Base-by-base conservation (phyloP, 2,888 invertebrate species). In the Serrognathus titanus region DNA sequence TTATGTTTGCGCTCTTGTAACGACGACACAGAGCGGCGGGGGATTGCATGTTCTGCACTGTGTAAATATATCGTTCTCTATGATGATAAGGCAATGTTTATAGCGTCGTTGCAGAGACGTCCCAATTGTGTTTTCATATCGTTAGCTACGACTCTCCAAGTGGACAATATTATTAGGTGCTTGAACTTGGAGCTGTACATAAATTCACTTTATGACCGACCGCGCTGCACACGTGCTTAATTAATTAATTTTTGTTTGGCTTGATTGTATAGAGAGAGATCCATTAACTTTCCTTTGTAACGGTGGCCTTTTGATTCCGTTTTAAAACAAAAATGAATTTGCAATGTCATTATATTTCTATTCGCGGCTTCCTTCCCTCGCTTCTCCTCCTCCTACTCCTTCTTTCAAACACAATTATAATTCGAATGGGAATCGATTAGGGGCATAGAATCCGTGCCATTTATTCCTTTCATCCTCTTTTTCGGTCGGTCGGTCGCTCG, bases 91-190 rank as follows among this genome's bases (percentile, higher is more conserved):
- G 63, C 65, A 59, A 57, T 66, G 65, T 68, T 68, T 68, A 68
- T 68, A 62, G 66, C 66, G 63, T 31, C 24, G 24, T 65, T 66
- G 68, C 63, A 68, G 66, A 66, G 67, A 66, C 67, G 65, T 67
- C 63, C 66, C 65, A 63, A 66, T 68, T 66, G 69, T 68, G 65
- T 67, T 69, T 69, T 69, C 67, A 63, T 69, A 68, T 68, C 68
- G 68, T 69, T 69, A 69, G 68, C 63, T 57, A 62, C 63, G 43
- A 43, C 12, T 31, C 24, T 31, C 43, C 43, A 13, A 43, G 43
- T 9, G 10, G 43, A 20, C 43, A 43, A 13, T 43, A 31, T 31
- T 31, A 31, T 31, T 31, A 31, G 24, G 24, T 31, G 7, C 24
- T 31, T 31, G 24, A 31, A 31, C 24, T 31, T 6, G 24, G 3